Evolutionary conservation across 2,113 vertebrate species (phyloP), one percentile per base, ranked within the genome.

Genomic region (Guaruba guarouba): DNA sequence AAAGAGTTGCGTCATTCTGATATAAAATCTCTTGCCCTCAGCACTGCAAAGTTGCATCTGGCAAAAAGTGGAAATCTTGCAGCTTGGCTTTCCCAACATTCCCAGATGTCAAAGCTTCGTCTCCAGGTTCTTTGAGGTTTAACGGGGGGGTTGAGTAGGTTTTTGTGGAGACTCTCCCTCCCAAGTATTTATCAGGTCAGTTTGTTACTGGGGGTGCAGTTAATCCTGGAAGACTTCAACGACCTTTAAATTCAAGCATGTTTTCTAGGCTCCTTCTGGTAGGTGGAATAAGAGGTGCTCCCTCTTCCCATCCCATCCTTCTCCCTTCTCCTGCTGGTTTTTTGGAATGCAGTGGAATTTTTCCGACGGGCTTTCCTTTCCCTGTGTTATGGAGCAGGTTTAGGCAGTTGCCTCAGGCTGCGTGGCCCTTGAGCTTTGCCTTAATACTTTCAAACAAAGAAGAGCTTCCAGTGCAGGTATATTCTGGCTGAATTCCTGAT

Each of bases 221-320:
- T 75, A 67, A 70, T 75, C 41, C 10, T 71, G 15, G 37, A 70
- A 67, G 8, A 63, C 61, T 74, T 88, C 35, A 51, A 43, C 37
- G 44, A 8, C 75, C 27, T 62, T 86, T 51, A 49, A 64, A 66
- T 55, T 92, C 14, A 88, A 31, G 28, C 13, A 8, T 41, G 14
- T 78, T 66, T 91, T 75, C 64, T 46, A 24, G 79, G 28, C n/a
- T 85, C 10, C 37, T 90, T 63, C n/a, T 25, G 10, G 46, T 76
- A 80, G 25, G 22, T 90, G 55, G 46, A 52, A 17, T 62, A 67
- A 52, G 57, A 62, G 25, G 10, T 1, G 4, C 7, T 64, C 5
- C 27, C 27, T 25, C 5, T 59, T 1, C 19, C 20, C 1, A 0
- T 13, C 6, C 19, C 3, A 16, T 33, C 35, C 9, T 83, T 33